phyloP scores from a whole-genome alignment of 37 sponge, comb jelly and placozoan species.

The Eunapius fragilis region DNA sequence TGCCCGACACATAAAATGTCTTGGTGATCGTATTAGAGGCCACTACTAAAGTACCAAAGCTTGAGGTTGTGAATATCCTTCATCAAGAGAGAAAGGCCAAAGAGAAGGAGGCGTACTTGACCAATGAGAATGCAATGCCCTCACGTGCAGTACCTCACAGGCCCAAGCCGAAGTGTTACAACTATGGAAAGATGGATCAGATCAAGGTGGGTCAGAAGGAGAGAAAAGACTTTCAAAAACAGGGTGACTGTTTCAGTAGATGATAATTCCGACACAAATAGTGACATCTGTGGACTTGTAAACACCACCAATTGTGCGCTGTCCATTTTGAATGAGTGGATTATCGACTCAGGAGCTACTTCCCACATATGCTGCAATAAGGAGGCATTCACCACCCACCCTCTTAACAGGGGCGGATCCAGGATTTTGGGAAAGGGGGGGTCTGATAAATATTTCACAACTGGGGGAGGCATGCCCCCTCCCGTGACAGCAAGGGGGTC shows the following conservation, averaged over 20 bases:
- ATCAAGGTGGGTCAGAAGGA: slow-evolving; percentile 8
- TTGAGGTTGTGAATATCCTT: slow-evolving; percentile 37
- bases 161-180: slow-evolving; percentile 26
- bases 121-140: slow-evolving; percentile 28
- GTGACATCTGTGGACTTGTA: neutral
- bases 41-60: slow-evolving; percentile 19
- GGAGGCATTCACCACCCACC: slow-evolving; percentile 15
- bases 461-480: no score
- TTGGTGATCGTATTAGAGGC: slow-evolving; percentile 67
- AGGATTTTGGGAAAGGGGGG: no score
- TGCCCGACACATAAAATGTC: slow-evolving; percentile 49
- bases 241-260: neutral
- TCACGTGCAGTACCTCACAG: slow-evolving; percentile 11
- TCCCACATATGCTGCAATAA: slow-evolving; percentile 36
- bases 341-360: slow-evolving; percentile 40
- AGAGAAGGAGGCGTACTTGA: slow-evolving; percentile 10
- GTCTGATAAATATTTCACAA: no score
- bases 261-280: slow-evolving; percentile 31
- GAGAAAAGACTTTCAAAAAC: neutral
- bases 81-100: slow-evolving; percentile 44
- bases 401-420: no score
- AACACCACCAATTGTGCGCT: neutral
- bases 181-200: slow-evolving; percentile 20
- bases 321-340: slow-evolving; percentile 31
- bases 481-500: no score